Base-by-base conservation (phyloP, 2,113 vertebrate genomes). In the Pagrus major region DNA sequence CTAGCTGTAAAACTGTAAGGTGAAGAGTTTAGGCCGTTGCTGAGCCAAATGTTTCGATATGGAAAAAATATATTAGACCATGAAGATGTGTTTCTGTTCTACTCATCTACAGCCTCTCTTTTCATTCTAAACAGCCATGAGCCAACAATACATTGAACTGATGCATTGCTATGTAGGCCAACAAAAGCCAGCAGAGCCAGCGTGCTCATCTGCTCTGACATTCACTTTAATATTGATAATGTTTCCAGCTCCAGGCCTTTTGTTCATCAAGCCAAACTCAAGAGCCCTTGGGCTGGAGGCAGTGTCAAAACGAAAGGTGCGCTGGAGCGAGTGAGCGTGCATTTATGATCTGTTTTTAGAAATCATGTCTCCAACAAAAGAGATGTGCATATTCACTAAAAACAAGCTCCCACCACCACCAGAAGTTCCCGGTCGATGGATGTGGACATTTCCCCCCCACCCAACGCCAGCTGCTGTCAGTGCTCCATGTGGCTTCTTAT, bases 191-290 rank as follows among this genome's bases (percentile, higher is more conserved):
- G 59, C 49, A 25, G 25, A 56, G 35, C 35, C 47, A 23, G 21
- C 10, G 3, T 29, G 35, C 49, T 84, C 42, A 39, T 73, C 42
- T 46, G 42, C 49, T 35, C 60, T 56, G 51, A 86, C 61, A 83
- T 37, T 76, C 47, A 54, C 66, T 68, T 59, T 74, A 80, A 84
- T 88, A 89, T 78, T 78, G 65, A 86, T 83, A 71, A 79, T 68
- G 77, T 87, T 87, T 87, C 14, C 18, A 69, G 47, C 84, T 81
- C 23, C n/a, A 29, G 56, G 69, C 37, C 18, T 80, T 68, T 85
- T 84, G 74, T 82, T 81, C 68, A 84, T 83, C 64, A 87, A 52
- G 67, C 41, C 25, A 15, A 85, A 67, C 60, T 59, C 54, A 31
- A 25, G 29, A 81, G 51, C 49, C 60, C 61, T 51, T 49, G 31